phyloP scores from a whole-genome alignment of 2,888 invertebrate genomes.

The Vesta saturnalis region DNA sequence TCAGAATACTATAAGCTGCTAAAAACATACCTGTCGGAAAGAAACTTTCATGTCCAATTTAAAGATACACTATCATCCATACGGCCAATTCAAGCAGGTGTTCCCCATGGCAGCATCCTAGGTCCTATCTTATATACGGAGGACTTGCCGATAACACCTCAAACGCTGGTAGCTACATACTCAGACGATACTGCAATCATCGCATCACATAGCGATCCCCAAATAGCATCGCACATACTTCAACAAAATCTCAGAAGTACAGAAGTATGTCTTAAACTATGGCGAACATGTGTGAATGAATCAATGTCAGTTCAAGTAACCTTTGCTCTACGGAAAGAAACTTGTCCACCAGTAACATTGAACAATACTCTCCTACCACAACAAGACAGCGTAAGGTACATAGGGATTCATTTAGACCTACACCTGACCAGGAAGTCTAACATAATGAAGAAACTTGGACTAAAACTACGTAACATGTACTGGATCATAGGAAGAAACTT shows the following conservation, averaged over 20 bases:
- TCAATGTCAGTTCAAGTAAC: neutral
- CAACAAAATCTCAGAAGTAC: neutral
- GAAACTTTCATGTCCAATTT: neutral
- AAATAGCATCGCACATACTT: neutral
- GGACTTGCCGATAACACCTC: neutral
- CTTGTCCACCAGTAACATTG: conserved; percentile 14
- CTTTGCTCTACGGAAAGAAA: neutral
- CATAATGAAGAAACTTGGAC: neutral
- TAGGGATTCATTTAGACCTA: conserved; percentile 7
- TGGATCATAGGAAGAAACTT: conserved; percentile 1
- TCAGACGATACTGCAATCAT: neutral
- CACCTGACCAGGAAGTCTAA: conserved; percentile 3
- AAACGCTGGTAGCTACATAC: neutral
- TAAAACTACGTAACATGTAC: neutral
- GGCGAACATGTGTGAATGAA: neutral
- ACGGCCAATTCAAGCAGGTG: neutral
- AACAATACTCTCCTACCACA: conserved; percentile 11
- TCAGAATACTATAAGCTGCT: neutral
- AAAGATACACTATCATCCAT: neutral
- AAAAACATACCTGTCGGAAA: neutral
- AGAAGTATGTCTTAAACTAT: neutral
- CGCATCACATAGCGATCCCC: neutral
- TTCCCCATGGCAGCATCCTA: neutral
- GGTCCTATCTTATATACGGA: neutral
- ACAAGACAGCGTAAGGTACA: conserved; percentile 2